Evolutionary conservation across 1,140 invertebrate species (phyloP).

Genomic region (Leguminivora glycinivorella): DNA sequence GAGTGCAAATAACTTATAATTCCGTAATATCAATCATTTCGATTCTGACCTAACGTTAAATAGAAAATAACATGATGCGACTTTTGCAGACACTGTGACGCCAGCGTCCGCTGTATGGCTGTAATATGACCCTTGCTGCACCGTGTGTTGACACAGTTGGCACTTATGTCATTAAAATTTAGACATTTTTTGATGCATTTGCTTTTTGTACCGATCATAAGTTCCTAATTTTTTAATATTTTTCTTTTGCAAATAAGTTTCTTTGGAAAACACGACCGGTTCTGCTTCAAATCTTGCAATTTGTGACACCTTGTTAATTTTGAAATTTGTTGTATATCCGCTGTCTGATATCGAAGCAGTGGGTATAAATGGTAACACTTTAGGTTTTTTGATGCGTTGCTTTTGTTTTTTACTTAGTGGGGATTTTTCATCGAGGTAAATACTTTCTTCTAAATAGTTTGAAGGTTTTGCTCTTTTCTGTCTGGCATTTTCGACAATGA

Average conservation of each 20-base stretch:
- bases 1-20: neutral
- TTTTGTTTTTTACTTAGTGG: conserved; percentile 48
- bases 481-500: conserved; percentile 56
- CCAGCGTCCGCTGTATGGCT: neutral
- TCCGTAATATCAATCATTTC: too few species aligned
- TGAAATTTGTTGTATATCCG: conserved; percentile 67
- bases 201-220: conserved; percentile 61
- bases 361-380: conserved; percentile 66
- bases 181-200: conserved; percentile 61
- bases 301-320: conserved; percentile 55
- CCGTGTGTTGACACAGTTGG: neutral
- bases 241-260: conserved; percentile 52
- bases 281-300: conserved; percentile 59
- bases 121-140: neutral
- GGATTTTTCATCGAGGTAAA: conserved; percentile 55
- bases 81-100: neutral
- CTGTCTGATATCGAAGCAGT: conserved; percentile 57
- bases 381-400: conserved; percentile 49
- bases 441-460: conserved; percentile 67
- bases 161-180: conserved; percentile 48
- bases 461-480: conserved; percentile 60
- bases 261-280: conserved; percentile 55
- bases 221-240: conserved; percentile 57
- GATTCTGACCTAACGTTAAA: too few species aligned
- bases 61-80: neutral